phyloP scores from a whole-genome alignment of 2,797 vertebrate species.

The Fistularia tabacaria region DNA sequence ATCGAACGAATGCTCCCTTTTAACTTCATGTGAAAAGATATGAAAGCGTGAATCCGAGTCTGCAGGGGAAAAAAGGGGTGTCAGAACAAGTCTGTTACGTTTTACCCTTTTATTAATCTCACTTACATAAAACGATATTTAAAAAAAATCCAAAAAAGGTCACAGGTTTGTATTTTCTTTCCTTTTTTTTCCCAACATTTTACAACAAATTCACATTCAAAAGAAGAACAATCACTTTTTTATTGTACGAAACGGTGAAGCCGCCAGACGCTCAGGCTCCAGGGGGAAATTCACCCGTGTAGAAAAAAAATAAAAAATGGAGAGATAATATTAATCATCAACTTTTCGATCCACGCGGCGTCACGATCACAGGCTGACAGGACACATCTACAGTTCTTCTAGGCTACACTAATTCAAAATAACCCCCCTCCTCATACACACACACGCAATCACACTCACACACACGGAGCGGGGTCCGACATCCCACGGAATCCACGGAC shows the following conservation, averaged over 20 bases:
- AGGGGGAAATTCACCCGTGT: conserved; percentile 47
- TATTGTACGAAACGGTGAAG: conserved; percentile 39
- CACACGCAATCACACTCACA: too few species aligned
- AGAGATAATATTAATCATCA: too few species aligned
- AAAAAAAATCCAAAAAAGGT: conserved; percentile 71
- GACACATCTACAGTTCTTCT: conserved; percentile 73
- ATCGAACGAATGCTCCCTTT: too few species aligned
- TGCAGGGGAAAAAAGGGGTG: conserved; percentile 12
- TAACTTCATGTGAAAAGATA: too few species aligned
- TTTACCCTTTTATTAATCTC: conserved; percentile 78
- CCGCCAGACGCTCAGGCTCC: conserved; percentile 44
- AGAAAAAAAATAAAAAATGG: conserved; percentile 41
- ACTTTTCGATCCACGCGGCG: conserved; percentile 61
- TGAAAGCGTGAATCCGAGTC: too few species aligned
- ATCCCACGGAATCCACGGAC: too few species aligned
- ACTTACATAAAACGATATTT: conserved; percentile 82
- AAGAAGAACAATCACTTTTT: conserved; percentile 44
- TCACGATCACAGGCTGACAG: conserved; percentile 77
- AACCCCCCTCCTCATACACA: too few species aligned
- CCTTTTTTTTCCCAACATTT: conserved; percentile 57
- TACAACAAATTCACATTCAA: conserved; percentile 73
- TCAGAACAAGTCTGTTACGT: conserved; percentile 5
- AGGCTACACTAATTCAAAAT: conserved; percentile 72
- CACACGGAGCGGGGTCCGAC: too few species aligned
- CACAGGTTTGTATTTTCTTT: conserved; percentile 50